These are phyloP conservation scores for Phoeniculus purpureus DNA, from an alignment of 2,797 vertebrate species.

Conservation along the genomic window DNA sequence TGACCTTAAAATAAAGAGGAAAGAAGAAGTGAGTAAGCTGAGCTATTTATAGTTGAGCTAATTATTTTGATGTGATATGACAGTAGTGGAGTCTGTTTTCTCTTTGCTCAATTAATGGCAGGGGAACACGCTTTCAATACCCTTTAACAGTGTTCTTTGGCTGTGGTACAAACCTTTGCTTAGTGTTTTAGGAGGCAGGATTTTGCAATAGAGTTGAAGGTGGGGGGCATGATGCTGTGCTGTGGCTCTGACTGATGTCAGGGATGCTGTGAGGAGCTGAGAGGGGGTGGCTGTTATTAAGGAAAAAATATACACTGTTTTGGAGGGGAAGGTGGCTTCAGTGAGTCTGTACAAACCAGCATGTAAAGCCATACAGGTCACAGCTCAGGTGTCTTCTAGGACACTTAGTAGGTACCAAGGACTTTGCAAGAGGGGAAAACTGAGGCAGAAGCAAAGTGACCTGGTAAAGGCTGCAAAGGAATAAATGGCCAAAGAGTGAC, in stretches of 20 bases:
- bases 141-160: not conserved
- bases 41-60: conserved; percentile 58
- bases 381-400: not conserved
- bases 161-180: not conserved
- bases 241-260: not conserved
- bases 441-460: not conserved
- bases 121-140: not conserved
- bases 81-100: conserved; percentile 23
- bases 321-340: not conserved
- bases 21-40: conserved; percentile 45
- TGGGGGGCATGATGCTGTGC: not conserved
- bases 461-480: not conserved
- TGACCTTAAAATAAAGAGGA: conserved; percentile 39
- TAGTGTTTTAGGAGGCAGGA: not conserved
- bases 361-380: fast-evolving
- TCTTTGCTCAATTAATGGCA: conserved; percentile 45
- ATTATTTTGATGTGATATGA: conserved; percentile 58
- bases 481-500: not conserved
- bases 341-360: not conserved
- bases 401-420: not conserved
- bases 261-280: not conserved
- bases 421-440: not conserved
- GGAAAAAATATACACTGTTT: not conserved
- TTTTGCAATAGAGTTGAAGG: not conserved
- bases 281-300: not conserved